A percentile compares a stretch with the other conserved stretches of the same genome.
Conservation (phyloP, 2,113 vertebrate species). For the Gasterosteus aculeatus region DNA sequence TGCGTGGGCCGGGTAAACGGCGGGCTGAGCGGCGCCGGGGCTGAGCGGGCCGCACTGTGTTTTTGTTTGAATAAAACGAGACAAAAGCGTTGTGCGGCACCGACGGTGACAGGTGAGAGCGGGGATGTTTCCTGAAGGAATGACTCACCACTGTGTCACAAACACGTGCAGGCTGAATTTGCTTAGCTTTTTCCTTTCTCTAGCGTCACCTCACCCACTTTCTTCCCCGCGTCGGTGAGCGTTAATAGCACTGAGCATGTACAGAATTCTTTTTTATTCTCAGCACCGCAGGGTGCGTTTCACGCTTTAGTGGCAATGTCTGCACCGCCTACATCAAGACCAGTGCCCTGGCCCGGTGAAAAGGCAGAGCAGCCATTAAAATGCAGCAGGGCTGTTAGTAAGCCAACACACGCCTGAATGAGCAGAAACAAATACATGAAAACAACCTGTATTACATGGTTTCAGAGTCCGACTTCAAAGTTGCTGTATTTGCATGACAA, state of each 20-base stretch:
- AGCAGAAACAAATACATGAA: background rate
- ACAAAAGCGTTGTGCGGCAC: background rate
- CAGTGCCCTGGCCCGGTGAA: constrained; percentile 22
- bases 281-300: constrained; percentile 7
- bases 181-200: background rate
- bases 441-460: background rate
- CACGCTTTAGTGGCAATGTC: constrained; percentile 15
- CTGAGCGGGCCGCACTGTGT: background rate
- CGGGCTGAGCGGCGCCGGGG: background rate
- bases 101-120: constrained; percentile 42
- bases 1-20: constrained; percentile 25
- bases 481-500: background rate
- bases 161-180: constrained; percentile 31
- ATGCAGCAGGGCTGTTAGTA: constrained; percentile 19
- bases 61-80: background rate
- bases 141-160: constrained; percentile 46
- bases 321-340: constrained; percentile 26
- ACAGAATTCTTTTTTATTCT: constrained; percentile 16
- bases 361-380: constrained; percentile 32
- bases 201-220: constrained; percentile 6
- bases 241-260: background rate
- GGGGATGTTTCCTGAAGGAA: constrained; percentile 24
- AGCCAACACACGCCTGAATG: background rate
- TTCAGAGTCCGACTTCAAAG: background rate
- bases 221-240: background rate